phyloP scores from a whole-genome alignment of 2,888 invertebrate species.

The Pilophorus perplexus region DNA sequence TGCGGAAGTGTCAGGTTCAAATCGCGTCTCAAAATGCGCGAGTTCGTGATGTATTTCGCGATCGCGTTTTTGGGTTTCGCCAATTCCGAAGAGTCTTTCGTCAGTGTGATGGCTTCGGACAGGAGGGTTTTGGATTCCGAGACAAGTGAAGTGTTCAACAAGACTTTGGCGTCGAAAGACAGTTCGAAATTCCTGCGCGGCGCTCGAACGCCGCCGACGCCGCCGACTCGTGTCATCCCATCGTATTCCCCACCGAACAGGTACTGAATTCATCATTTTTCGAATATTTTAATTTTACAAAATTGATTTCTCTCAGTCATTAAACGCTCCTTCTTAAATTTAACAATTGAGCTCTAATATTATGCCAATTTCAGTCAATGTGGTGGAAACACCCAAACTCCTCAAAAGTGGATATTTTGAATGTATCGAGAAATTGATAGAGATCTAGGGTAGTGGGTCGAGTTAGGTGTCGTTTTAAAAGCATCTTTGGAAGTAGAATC shows the following conservation, averaged over 20 bases:
- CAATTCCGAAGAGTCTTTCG: conserved; percentile 32
- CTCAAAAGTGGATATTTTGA: too few species aligned
- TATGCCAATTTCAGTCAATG: too few species aligned
- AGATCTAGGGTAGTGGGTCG: too few species aligned
- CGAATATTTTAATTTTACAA: too few species aligned
- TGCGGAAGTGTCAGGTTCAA: conserved; percentile 2
- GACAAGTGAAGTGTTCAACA: conserved; percentile 48
- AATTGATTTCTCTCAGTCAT: too few species aligned
- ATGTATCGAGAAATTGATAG: too few species aligned
- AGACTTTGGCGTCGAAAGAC: conserved; percentile 49
- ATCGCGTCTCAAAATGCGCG: conserved; percentile 40
- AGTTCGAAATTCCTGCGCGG: conserved; percentile 48
- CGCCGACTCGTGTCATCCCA: conserved; percentile 55
- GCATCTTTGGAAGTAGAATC: too few species aligned
- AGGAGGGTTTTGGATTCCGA: conserved; percentile 47
- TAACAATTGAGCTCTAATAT: too few species aligned
- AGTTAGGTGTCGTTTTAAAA: too few species aligned
- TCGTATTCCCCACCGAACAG: conserved; percentile 78
- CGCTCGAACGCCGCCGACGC: conserved; percentile 64
- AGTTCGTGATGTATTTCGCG: conserved; percentile 1
- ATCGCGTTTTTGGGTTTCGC: conserved; percentile 38
- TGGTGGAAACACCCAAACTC: too few species aligned
- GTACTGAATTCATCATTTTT: too few species aligned
- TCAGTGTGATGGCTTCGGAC: conserved; percentile 43
- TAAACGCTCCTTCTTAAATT: too few species aligned